Base-by-base conservation (phyloP, 2,888 invertebrate species). In the Drosophila niveifrons region DNA sequence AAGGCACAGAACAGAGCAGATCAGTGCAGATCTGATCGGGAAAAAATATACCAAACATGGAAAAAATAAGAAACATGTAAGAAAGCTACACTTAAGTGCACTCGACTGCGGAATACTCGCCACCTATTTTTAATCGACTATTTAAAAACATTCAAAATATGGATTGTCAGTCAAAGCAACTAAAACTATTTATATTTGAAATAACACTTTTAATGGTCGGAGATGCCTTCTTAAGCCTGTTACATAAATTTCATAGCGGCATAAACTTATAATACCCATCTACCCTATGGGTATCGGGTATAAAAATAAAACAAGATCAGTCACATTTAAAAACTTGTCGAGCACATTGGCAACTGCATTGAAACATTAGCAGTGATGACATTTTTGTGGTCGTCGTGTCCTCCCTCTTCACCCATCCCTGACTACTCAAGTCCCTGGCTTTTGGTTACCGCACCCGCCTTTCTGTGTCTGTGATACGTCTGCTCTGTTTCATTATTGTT, bases 341-440 rank as follows among this genome's bases (percentile, higher is more conserved):
- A 55, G 66, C 66, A 52, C 76, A 77, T 61, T 67, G 85, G 67
- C 69, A 76, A 85, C 77, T 88, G 84, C 90, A 89, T 89, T 90
- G 90, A 90, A 90, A 89, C 89, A 87, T 87, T 88, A 90, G 90
- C 90, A 89, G 89, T 90, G 90, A 91, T 90, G 90, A 91, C 90
- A 90, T 90, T 90, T 90, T 85, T 90, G 90, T 85, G 91, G 90
- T 90, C 78, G 66, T 36, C 39, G 55, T 43, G 18, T 53, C 28
- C 6, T 13, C 46, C 11, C 36, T 23, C 29, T 11, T 15, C 65
- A 53, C 44, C 44, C 23, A 10, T 28, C 13, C 47, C 47, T 13
- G 4, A 13, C 34, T 39, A 13, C 18, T 18, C 44, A 13, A 15
- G 3, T 39, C 44, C 17, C 10, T 8, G 39, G 9, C 46, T 34